Evolutionary conservation across 2,888 invertebrate genomes (phyloP), one percentile per base, ranked within the genome.

Genomic region (Sinhomidia bicolor): DNA sequence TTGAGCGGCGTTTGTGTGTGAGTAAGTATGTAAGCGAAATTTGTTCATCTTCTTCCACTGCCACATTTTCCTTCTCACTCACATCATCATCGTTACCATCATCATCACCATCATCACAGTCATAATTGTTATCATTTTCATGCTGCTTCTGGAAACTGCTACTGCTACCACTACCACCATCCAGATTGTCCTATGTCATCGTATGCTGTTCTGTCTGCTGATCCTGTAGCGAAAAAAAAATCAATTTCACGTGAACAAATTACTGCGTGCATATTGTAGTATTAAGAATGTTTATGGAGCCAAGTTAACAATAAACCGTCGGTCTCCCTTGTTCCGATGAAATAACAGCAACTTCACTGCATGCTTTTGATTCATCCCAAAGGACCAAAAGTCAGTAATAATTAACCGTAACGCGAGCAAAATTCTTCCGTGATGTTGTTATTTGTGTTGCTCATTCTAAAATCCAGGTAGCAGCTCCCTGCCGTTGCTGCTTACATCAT

Each of bases 341-440:
- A 71, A 36, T 36, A 71, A 74, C 17, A 10, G 29, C 47, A 47
- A 20, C 36, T 47, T 29, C 36, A 32, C 4, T 20, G n/a, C n/a
- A n/a, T 17, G 32, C 32, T 20, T 57, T 57, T 51, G 76, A 76
- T 78, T 78, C 36, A 78, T 54, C 78, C 57, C 57, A 32, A 54
- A 57, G 78, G 78, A 76, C 47, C 26, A 76, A 32, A 76, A 17
- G 51, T 78, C 54, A 57, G 32, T 29, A 78, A 78, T 78, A 78
- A 78, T 78, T 78, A 78, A 57, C 78, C 54, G 20, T 57, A 32
- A 57, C 57, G 78, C 20, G 20, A 51, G 57, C 32, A 6, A 78
- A n/a, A 57, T 78, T 57, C 17, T 41, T 44, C 0, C 10, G 14
- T 62, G 32, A 32, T 29, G 62, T 62, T 54, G 54, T 54, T 54